Percentiles rank a stretch among this genome's conserved stretches.
Evolutionary conservation across 2,113 vertebrate genomes (phyloP).

Genomic region (Acrocephalus kingi): DNA sequence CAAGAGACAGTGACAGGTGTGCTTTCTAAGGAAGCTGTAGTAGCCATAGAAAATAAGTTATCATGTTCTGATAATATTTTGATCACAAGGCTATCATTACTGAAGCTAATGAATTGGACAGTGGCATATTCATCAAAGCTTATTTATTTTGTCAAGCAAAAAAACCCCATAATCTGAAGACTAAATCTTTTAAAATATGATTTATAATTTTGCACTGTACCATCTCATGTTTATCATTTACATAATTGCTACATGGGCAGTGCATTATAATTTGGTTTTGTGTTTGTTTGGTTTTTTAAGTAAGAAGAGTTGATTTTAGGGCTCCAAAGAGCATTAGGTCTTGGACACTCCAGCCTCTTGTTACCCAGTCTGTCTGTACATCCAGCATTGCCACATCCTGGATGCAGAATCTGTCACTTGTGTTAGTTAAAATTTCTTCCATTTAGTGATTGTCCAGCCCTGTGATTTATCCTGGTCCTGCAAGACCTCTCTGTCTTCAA

Average conservation of each 20-base stretch:
- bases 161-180: neutral
- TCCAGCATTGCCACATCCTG: neutral
- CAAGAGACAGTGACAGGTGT: neutral
- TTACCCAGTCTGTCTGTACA: neutral
- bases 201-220: neutral
- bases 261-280: neutral
- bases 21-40: neutral
- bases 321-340: neutral
- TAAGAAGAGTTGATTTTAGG: neutral
- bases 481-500: neutral
- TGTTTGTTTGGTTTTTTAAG: neutral
- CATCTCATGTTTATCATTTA: neutral
- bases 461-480: neutral
- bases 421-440: neutral
- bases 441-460: neutral
- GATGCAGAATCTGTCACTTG: neutral
- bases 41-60: neutral
- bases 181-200: neutral
- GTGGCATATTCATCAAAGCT: neutral
- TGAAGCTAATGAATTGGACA: neutral
- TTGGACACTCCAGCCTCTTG: neutral
- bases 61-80: neutral
- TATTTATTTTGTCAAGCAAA: neutral
- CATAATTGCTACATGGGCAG: fast-evolving
- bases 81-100: neutral